Evolutionary conservation across 2,113 vertebrate species (phyloP).

Genomic region (Python bivittatus): DNA sequence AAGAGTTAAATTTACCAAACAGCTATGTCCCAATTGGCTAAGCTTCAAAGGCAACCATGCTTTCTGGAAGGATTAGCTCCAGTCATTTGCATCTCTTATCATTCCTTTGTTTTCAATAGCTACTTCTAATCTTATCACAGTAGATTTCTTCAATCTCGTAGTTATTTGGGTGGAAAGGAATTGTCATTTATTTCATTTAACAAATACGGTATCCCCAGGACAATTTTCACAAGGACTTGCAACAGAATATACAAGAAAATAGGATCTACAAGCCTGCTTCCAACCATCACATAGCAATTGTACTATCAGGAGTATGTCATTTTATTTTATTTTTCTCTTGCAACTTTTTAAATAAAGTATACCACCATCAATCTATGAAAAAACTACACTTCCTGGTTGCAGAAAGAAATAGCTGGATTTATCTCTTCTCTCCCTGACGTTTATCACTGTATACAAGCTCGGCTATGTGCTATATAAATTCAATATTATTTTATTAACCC

Average conservation of each 20-base stretch:
- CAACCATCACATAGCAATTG: background rate
- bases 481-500: background rate
- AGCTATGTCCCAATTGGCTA: background rate
- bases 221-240: background rate
- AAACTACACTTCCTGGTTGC: background rate
- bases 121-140: background rate
- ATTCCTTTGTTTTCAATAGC: background rate
- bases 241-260: background rate
- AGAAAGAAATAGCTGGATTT: background rate
- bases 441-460: background rate
- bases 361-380: background rate
- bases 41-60: background rate
- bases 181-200: background rate
- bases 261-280: background rate
- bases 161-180: background rate
- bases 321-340: background rate
- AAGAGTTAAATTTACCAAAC: background rate
- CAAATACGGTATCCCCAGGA: background rate
- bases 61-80: background rate
- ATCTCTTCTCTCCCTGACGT: background rate
- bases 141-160: background rate
- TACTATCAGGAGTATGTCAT: background rate
- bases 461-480: constrained; percentile 22
- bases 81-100: background rate
- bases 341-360: background rate